A percentile compares a stretch with the other conserved stretches of the same genome.
Evolutionary conservation across 1,140 invertebrate species (phyloP).

Genomic region (Zaprionus ghesquierei): DNA sequence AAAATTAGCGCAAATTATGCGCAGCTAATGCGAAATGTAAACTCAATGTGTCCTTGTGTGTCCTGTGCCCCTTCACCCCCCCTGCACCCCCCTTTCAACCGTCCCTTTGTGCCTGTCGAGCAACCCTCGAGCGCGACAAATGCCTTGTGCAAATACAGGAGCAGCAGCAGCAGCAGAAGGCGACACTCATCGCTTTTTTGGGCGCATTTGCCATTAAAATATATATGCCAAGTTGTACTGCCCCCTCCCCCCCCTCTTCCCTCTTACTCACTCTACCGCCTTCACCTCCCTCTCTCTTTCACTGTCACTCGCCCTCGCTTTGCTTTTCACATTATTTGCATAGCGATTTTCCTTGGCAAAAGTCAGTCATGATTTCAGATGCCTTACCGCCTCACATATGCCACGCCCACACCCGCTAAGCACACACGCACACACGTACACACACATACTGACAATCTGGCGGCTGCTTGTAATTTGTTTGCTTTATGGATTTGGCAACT

Average conservation of each 20-base stretch:
- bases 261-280: background rate
- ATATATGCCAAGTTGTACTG: slow-evolving; percentile 23
- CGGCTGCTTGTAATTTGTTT: slow-evolving; percentile 74
- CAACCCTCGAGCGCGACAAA: slow-evolving; percentile 32
- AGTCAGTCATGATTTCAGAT: slow-evolving; percentile 28
- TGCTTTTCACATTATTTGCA: slow-evolving; percentile 35
- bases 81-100: background rate
- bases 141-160: slow-evolving; percentile 42
- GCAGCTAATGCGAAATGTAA: slow-evolving; percentile 67
- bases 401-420: slow-evolving; percentile 22
- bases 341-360: slow-evolving; percentile 43
- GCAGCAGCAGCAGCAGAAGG: slow-evolving; percentile 2
- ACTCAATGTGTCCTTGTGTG: slow-evolving; percentile 37
- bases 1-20: slow-evolving; percentile 80
- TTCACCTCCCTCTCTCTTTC: too few species aligned
- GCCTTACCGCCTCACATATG: slow-evolving; percentile 3
- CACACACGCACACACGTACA: background rate
- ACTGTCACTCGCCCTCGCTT: background rate
- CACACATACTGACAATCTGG: slow-evolving; percentile 48
- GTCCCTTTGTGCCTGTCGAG: background rate
- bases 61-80: background rate
- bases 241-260: too few species aligned
- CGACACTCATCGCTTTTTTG: slow-evolving; percentile 22
- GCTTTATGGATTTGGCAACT: slow-evolving; percentile 67
- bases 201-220: slow-evolving; percentile 30